phyloP scores from a whole-genome alignment of 2,113 vertebrate genomes.

The Heptranchias perlo region DNA sequence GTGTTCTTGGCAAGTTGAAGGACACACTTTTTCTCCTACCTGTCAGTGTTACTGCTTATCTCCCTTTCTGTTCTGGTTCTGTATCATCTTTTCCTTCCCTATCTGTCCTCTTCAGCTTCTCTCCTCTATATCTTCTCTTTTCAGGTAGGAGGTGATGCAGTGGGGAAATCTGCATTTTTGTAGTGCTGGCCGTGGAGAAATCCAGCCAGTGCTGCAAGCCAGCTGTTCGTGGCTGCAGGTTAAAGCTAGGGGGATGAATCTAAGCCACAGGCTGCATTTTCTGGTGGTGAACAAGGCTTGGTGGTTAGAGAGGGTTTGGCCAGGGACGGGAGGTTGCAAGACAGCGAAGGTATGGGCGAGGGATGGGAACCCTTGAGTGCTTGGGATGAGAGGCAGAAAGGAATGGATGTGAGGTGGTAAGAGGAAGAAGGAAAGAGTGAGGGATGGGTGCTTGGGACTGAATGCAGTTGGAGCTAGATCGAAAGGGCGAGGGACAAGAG shows the following conservation, averaged over 20 bases:
- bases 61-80: neutral
- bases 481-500: neutral
- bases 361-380: neutral
- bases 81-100: neutral
- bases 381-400: neutral
- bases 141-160: neutral
- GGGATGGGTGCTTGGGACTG: neutral
- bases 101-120: neutral
- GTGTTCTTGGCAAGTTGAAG: too few species aligned
- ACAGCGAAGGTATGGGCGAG: neutral
- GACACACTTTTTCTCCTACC: too few species aligned
- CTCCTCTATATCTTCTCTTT: neutral
- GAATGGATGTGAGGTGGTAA: neutral
- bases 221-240: too few species aligned
- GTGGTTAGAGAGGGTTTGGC: neutral
- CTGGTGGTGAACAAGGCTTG: neutral
- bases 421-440: neutral
- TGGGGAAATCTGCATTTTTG: neutral
- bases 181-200: neutral
- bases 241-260: conserved; percentile 32
- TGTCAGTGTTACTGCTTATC: too few species aligned
- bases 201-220: neutral
- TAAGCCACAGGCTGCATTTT: conserved; percentile 37
- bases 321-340: neutral
- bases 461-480: neutral